phyloP scores from a whole-genome alignment of 2,888 invertebrate genomes.

The Pegoplata infirma region DNA sequence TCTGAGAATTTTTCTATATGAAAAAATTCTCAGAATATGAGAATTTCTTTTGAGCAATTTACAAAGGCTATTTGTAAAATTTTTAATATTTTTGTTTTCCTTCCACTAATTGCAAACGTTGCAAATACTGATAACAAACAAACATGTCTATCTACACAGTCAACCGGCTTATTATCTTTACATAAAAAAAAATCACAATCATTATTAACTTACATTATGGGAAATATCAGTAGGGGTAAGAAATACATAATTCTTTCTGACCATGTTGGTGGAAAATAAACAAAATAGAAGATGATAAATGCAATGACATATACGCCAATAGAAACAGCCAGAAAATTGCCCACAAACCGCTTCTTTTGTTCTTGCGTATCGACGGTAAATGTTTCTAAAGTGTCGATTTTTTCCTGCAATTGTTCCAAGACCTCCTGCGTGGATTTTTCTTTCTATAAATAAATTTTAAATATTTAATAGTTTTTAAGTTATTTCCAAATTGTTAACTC shows the following conservation, averaged over 20 bases:
- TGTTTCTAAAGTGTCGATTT: slow-evolving; percentile 89
- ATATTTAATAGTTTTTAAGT: slow-evolving; percentile 15
- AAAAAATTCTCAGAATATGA: too few species aligned
- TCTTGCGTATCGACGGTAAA: slow-evolving; percentile 89
- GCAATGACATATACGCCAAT: slow-evolving; percentile 85
- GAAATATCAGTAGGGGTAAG: slow-evolving; percentile 88
- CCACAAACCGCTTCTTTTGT: slow-evolving; percentile 88
- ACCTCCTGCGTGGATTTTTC: slow-evolving; percentile 79
- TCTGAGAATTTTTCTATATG: too few species aligned
- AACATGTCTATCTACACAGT: too few species aligned
- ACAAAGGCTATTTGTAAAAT: too few species aligned
- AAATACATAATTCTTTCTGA: slow-evolving; percentile 86
- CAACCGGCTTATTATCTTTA: too few species aligned
- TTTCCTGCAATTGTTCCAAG: slow-evolving; percentile 86
- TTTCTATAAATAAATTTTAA: slow-evolving; percentile 74
- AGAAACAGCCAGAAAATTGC: slow-evolving; percentile 85
- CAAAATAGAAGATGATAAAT: slow-evolving; percentile 87
- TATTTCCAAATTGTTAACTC: too few species aligned
- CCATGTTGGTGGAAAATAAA: slow-evolving; percentile 87
- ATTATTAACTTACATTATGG: slow-evolving; percentile 86
- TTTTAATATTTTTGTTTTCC: too few species aligned
- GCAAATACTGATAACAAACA: too few species aligned
- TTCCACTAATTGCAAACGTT: too few species aligned
- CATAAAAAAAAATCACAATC: too few species aligned
- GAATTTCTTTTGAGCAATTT: too few species aligned